These are phyloP conservation scores for Pseudolaguvia tuberculata DNA, from an alignment of 2,113 vertebrate species.

Conservation along the genomic window DNA sequence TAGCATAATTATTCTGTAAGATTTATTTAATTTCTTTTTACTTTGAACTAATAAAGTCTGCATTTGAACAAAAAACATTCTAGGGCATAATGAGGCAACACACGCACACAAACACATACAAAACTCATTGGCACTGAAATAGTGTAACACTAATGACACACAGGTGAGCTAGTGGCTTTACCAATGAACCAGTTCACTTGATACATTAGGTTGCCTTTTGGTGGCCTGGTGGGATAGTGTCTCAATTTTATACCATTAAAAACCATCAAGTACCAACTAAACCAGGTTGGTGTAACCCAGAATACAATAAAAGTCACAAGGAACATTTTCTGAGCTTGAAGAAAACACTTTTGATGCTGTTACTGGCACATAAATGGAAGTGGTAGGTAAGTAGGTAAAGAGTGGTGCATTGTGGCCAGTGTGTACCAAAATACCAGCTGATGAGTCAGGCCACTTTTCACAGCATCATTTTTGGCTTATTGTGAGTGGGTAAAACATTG, in stretches of 20 bases:
- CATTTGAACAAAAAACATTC: too few species aligned
- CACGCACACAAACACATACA: too few species aligned
- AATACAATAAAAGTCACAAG: neutral
- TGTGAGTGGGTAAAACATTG: neutral
- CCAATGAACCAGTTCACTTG: too few species aligned
- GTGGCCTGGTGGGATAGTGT: neutral
- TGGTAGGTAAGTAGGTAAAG: neutral
- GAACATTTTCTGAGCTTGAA: neutral
- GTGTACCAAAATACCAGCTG: neutral
- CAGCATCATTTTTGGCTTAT: neutral
- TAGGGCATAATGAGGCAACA: too few species aligned
- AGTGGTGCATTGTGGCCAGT: conserved; percentile 21
- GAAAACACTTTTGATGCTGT: neutral
- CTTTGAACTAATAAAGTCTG: too few species aligned
- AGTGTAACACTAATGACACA: too few species aligned
- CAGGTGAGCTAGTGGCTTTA: too few species aligned
- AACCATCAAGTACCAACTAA: neutral
- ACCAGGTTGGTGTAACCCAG: neutral
- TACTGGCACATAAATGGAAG: conserved; percentile 5
- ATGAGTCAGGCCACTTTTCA: neutral
- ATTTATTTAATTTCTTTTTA: too few species aligned
- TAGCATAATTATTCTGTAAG: too few species aligned
- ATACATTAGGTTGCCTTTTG: too few species aligned
- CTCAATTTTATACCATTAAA: neutral
- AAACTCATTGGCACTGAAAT: too few species aligned